phyloP scores from a whole-genome alignment of 2,113 vertebrate species.

The Falcunculus frontatus region DNA sequence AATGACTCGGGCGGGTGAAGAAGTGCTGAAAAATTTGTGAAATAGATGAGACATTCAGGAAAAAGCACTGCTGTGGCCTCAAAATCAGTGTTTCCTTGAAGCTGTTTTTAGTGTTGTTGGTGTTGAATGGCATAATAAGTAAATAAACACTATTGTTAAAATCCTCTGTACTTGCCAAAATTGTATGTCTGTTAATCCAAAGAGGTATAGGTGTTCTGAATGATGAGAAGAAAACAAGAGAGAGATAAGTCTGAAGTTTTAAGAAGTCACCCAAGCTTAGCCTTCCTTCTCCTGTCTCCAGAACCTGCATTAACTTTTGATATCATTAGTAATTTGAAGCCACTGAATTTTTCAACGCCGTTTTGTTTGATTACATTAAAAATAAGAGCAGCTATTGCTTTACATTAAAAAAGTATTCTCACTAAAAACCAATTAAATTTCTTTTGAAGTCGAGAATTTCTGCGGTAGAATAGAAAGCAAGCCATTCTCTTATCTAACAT shows the following conservation, averaged over 20 bases:
- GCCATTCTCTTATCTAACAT: constrained; percentile 33
- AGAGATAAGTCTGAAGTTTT: not conserved
- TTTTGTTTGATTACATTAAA: not conserved
- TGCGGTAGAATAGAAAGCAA: not conserved
- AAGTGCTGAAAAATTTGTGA: not conserved
- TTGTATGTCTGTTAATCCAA: not conserved
- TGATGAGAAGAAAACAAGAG: not conserved
- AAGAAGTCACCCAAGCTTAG: not conserved
- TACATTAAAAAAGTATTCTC: not conserved
- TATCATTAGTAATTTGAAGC: not conserved
- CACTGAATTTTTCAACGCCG: not conserved
- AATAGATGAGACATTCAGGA: not conserved
- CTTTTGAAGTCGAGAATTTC: constrained; percentile 10
- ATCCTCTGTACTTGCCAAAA: not conserved
- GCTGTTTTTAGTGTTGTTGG: not conserved
- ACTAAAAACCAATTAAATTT: not conserved
- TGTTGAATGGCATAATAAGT: not conserved
- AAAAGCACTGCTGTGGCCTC: not conserved
- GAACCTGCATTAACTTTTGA: not conserved
- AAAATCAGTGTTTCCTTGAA: not conserved
- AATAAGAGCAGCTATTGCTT: not conserved
- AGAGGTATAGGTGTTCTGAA: not conserved
- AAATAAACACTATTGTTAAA: not conserved
- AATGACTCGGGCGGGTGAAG: not conserved
- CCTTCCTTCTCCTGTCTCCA: not conserved